Conservation (phyloP, 2,113 vertebrate genomes). For the Dicrurus megarhynchus region DNA sequence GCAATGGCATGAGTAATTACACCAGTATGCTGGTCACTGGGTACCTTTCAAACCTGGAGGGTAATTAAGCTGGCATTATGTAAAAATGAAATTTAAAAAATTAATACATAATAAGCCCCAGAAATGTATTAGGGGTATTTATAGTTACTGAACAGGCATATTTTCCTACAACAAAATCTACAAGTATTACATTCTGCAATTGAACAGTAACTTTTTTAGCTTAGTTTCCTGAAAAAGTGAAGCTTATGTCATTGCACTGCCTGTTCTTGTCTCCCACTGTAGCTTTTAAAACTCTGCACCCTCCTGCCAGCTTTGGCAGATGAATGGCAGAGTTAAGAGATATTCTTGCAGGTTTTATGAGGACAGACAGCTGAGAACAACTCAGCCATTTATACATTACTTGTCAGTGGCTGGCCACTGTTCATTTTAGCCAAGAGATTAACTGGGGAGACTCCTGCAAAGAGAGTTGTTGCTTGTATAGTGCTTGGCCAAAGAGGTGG, state of each 20-base stretch:
- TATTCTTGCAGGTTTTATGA: not conserved
- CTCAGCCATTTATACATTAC: not conserved
- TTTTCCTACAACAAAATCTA: slow-evolving; percentile 46
- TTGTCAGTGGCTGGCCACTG: slow-evolving; percentile 67
- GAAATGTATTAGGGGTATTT: slow-evolving; percentile 51
- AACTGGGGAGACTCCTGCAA: not conserved
- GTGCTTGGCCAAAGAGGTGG: slow-evolving; percentile 2
- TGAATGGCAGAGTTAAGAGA: not conserved
- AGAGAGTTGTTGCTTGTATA: not conserved
- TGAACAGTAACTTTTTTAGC: not conserved
- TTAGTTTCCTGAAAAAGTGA: not conserved
- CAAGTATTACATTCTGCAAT: slow-evolving; percentile 42
- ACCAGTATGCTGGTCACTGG: slow-evolving; percentile 68
- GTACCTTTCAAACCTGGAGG: slow-evolving; percentile 63
- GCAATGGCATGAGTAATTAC: slow-evolving; percentile 36
- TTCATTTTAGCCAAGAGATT: not conserved
- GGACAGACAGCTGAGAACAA: slow-evolving; percentile 20
- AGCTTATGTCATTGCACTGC: not conserved
- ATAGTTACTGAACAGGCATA: slow-evolving; percentile 52
- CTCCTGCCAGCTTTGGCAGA: not conserved
- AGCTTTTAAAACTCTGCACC: not conserved
- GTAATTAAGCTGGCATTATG: slow-evolving; percentile 46
- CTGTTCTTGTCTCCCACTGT: slow-evolving; percentile 11
- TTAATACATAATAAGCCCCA: not conserved
- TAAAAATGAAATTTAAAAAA: not conserved